Conservation (phyloP, 2,113 vertebrate species). For the Seriola dumerili region DNA sequence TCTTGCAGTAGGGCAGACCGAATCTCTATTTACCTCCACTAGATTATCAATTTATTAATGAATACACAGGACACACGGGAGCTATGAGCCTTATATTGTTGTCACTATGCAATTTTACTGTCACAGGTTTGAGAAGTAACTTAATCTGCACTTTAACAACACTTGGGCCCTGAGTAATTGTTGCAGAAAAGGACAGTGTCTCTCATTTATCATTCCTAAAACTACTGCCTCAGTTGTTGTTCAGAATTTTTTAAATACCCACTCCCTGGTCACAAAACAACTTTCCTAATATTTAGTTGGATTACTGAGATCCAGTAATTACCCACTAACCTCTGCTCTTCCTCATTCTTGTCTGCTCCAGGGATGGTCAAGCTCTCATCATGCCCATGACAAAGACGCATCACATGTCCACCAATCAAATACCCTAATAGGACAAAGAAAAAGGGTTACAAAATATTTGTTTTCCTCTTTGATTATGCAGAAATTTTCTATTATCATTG, state of each 20-base stretch:
- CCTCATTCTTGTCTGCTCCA: slow-evolving; percentile 89
- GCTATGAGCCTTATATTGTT: neutral
- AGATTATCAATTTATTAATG: neutral
- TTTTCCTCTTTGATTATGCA: neutral
- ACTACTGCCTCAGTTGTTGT: neutral
- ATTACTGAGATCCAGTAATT: neutral
- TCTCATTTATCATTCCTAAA: neutral
- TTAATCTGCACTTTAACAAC: neutral
- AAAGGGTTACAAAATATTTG: neutral
- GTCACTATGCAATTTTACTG: neutral
- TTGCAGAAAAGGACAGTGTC: neutral
- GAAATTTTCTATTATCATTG: neutral
- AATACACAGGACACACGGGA: neutral
- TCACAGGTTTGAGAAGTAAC: neutral
- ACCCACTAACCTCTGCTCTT: slow-evolving; percentile 88
- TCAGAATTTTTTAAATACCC: neutral
- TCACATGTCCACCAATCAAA: slow-evolving; percentile 93
- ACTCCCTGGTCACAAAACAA: neutral
- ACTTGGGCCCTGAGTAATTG: neutral
- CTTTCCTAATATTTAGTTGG: neutral
- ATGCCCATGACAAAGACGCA: slow-evolving; percentile 95
- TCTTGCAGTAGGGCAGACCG: neutral
- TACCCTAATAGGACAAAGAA: slow-evolving; percentile 83
- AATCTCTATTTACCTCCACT: neutral
- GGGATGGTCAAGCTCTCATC: slow-evolving; percentile 96